These are phyloP conservation scores for Emydoidea blandingii DNA, from an alignment of 2,797 vertebrate genomes.

Conservation along the genomic window DNA sequence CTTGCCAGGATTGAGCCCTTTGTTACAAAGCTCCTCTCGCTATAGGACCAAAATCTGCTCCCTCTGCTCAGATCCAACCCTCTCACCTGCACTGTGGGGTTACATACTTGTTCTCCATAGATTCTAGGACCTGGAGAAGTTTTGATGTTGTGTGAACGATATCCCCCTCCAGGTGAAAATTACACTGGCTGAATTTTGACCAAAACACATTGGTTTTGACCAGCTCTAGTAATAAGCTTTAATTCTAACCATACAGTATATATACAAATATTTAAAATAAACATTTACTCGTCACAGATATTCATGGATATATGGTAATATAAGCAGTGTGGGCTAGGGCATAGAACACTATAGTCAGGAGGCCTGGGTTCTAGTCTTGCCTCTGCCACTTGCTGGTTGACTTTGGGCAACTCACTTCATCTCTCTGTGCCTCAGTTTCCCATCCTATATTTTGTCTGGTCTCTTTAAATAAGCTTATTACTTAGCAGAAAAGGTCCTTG, in stretches of 20 bases:
- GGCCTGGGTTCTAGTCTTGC: not conserved
- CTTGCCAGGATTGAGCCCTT: fast-evolving
- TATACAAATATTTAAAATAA: not conserved
- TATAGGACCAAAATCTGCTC: not conserved
- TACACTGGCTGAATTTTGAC: not conserved
- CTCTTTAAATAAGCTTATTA: not conserved
- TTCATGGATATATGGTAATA: not conserved
- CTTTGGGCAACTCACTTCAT: not conserved
- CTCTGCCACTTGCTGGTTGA: not conserved
- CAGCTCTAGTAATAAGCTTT: not conserved
- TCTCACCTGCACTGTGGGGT: not conserved
- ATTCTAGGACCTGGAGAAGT: not conserved
- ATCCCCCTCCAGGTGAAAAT: not conserved
- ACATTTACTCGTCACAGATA: not conserved
- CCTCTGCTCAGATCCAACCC: not conserved
- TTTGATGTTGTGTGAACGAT: not conserved
- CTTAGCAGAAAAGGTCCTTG: not conserved
- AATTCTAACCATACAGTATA: not conserved
- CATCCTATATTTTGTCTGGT: too few species aligned
- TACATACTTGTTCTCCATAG: not conserved
- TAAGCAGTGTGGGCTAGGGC: not conserved
- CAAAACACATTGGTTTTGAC: not conserved
- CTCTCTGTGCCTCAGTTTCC: not conserved
- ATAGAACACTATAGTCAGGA: not conserved
- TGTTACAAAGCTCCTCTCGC: not conserved